A percentile compares a stretch with the other conserved stretches of the same genome.
phyloP scores from a whole-genome alignment of 2,113 vertebrate genomes.

The Macaca nemestrina region DNA sequence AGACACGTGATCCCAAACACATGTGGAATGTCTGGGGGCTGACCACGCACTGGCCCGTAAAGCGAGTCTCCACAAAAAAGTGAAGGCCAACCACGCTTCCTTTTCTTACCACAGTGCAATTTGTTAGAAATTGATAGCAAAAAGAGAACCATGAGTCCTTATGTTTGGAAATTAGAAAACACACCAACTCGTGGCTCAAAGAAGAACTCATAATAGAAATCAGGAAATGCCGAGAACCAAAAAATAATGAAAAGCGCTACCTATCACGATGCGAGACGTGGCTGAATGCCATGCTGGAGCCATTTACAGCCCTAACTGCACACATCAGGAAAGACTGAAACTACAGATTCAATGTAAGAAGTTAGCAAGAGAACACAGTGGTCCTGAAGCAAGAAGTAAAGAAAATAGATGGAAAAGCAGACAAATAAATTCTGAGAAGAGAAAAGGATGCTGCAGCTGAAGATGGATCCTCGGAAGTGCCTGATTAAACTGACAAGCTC shows the following conservation, averaged over 20 bases:
- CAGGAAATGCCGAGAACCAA: background rate
- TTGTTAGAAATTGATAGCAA: background rate
- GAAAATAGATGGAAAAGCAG: background rate
- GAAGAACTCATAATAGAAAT: background rate
- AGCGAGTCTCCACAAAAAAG: rapidly evolving
- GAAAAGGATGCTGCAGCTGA: too few species aligned
- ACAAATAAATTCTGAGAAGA: background rate
- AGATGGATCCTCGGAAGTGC: rapidly evolving
- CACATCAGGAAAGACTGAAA: rapidly evolving
- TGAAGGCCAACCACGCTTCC: rapidly evolving
- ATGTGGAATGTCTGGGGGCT: rapidly evolving
- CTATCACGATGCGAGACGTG: rapidly evolving
- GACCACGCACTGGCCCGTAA: rapidly evolving
- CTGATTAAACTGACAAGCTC: background rate
- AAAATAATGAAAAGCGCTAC: background rate
- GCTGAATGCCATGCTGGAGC: rapidly evolving
- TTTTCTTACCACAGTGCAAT: rapidly evolving
- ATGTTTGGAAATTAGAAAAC: background rate
- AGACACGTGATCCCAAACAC: rapidly evolving
- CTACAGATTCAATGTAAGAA: background rate
- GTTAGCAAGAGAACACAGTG: rapidly evolving
- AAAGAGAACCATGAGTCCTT: background rate
- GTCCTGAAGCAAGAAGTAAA: background rate
- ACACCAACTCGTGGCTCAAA: background rate
- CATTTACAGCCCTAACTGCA: rapidly evolving